A percentile compares a stretch with the other conserved stretches of the same genome.
Conservation (phyloP, 35 echinoderm and acorn worm species). For the Holothuria glaberrima region DNA sequence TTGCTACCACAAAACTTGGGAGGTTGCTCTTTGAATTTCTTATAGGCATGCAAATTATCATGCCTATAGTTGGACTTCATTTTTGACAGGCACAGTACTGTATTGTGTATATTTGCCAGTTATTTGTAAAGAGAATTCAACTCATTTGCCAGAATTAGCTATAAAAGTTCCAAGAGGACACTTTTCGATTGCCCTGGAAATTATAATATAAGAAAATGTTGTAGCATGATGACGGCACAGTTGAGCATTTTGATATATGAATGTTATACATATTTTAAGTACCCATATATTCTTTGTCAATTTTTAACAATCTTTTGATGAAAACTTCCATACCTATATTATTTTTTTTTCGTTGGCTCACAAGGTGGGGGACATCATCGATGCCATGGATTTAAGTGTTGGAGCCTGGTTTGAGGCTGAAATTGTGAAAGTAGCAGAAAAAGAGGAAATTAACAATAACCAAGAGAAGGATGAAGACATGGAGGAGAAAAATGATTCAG, state of each 20-base stretch:
- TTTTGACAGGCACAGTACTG: too few species aligned
- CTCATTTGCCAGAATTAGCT: too few species aligned
- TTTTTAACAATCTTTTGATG: not conserved
- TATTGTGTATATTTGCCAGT: too few species aligned
- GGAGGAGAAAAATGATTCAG: not conserved
- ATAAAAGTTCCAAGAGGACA: too few species aligned
- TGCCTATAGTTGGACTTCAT: too few species aligned
- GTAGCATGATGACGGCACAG: too few species aligned
- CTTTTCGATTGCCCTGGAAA: not conserved
- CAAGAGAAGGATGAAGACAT: slow-evolving; percentile 31
- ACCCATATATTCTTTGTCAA: not conserved
- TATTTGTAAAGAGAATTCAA: too few species aligned
- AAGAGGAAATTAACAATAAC: slow-evolving; percentile 39
- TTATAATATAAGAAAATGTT: not conserved
- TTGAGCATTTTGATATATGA: not conserved
- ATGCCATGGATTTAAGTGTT: slow-evolving; percentile 92
- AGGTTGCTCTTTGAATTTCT: too few species aligned
- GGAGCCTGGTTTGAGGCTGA: slow-evolving; percentile 98
- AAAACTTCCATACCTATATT: not conserved
- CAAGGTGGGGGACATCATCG: slow-evolving; percentile 89
- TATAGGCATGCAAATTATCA: too few species aligned
- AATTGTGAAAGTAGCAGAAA: slow-evolving; percentile 70
- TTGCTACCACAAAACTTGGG: too few species aligned
- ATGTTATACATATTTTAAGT: too few species aligned
- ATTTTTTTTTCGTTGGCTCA: not conserved